Evolutionary conservation across 2,888 invertebrate genomes (phyloP).

Genomic region (Phalangium opilio): DNA sequence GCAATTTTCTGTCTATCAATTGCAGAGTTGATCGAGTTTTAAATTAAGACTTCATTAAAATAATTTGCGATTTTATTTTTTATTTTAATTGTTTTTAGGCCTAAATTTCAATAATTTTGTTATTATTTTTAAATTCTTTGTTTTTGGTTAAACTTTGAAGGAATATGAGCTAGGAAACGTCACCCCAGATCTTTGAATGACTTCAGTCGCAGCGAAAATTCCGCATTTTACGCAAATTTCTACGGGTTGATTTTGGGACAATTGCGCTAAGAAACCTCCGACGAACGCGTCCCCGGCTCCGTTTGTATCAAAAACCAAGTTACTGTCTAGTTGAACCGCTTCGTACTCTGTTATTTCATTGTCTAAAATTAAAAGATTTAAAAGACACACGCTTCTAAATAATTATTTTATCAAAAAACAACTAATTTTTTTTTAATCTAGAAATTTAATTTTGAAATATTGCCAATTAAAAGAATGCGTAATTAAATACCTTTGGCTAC

Average conservation of each 20-base stretch:
- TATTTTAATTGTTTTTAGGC: no score
- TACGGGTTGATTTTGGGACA: conserved; percentile 51
- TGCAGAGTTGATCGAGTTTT: no score
- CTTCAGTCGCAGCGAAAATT: conserved; percentile 68
- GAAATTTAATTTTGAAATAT: not conserved
- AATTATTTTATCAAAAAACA: not conserved
- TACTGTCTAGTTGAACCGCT: conserved; percentile 45
- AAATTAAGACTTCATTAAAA: no score
- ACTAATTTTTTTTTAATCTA: no score
- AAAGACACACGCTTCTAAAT: no score
- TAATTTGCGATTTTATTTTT: no score
- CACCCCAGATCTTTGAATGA: conserved; percentile 84
- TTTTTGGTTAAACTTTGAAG: conserved; percentile 22
- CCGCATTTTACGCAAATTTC: conserved; percentile 69
- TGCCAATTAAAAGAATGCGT: no score
- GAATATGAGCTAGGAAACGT: conserved; percentile 41
- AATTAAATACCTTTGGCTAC: conserved; percentile 45
- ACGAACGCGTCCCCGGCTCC: conserved; percentile 98
- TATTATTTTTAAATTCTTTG: no score
- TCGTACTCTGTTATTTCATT: conserved; percentile 48
- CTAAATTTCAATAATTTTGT: no score
- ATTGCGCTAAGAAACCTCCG: conserved; percentile 86
- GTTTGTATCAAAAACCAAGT: conserved; percentile 86
- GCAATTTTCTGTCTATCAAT: no score
- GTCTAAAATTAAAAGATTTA: conserved; percentile 9